Percentiles rank a stretch among this genome's conserved stretches.
phyloP scores from a whole-genome alignment of 1,140 invertebrate species.

The Musca domestica region DNA sequence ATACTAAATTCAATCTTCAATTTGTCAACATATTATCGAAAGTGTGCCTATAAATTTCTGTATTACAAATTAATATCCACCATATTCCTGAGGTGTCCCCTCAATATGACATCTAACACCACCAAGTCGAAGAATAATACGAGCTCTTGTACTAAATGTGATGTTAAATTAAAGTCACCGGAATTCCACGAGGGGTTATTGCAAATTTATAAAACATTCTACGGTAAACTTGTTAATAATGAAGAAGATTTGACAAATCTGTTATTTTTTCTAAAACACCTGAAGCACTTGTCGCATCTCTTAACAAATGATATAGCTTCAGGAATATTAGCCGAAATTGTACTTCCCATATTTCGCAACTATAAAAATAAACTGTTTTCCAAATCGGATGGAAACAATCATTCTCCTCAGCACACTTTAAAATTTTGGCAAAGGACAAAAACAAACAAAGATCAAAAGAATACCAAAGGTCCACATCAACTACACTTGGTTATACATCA shows the following conservation, averaged over 20 bases:
- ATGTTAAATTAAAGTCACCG: conserved; percentile 42
- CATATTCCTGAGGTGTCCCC: conserved; percentile 30
- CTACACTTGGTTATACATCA: conserved; percentile 4
- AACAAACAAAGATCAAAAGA: conserved; percentile 25
- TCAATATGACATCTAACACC: conserved; percentile 7
- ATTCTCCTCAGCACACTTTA: conserved; percentile 2
- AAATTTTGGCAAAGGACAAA: neutral
- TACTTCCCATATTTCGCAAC: conserved; percentile 43
- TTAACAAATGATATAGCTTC: conserved; percentile 41
- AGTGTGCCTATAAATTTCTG: conserved; percentile 45
- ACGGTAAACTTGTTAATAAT: conserved; percentile 3
- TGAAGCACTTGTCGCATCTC: conserved; percentile 44
- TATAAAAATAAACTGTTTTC: conserved; percentile 30
- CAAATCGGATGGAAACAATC: neutral
- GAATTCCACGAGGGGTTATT: conserved; percentile 39
- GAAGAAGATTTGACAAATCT: neutral
- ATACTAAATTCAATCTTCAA: conserved; percentile 35
- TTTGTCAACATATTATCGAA: conserved; percentile 38
- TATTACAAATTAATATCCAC: conserved; percentile 43
- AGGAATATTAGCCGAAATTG: conserved; percentile 45
- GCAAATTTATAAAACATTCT: conserved; percentile 33
- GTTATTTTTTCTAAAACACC: conserved; percentile 38
- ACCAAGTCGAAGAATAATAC: neutral
- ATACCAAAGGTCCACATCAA: neutral
- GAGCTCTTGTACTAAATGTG: conserved; percentile 33